Base-by-base conservation (phyloP, 2,888 invertebrate species). In the Morpho helenor region DNA sequence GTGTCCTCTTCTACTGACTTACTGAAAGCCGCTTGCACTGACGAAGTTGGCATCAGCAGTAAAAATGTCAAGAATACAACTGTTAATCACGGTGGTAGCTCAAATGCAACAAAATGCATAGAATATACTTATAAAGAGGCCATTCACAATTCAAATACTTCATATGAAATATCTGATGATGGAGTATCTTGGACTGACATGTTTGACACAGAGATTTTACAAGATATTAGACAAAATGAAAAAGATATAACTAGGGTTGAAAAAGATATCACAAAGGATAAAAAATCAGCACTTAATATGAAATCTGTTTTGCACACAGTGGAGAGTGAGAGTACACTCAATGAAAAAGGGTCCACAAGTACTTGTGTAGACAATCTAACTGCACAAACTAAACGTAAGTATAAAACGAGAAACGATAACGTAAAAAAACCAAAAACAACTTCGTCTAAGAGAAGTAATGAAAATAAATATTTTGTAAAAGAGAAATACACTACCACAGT, bases 401-500 rank as follows among this genome's bases (percentile, higher is more conserved):
- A 31, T 31, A 31, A 31, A 22, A 64, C 52, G 4, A 64, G 65
- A 60, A 65, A 67, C 48, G 8, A n/a, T 1, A 7, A 22, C 4
- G 9, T 43, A 23, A 76, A 73, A 60, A 76, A 76, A 68, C 31
- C 67, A 8, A 79, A 71, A 64, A 74, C 70, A 64, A 9, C 23
- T 40, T 41, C 46, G 55, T 40, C 50, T 7, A 65, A 64, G 3
- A 53, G 49, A 43, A 9, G 1, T 8, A 22, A 55, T 53, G 10
- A 39, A 40, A 55, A 65, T 54, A 71, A 73, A 48, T 62, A 45
- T 49, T 69, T 66, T 16, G 73, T 79, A 2, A 84, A 85, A 66
- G 68, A 82, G 66, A 82, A 75, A 54, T 84, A 78, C 65, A 79
- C 74, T 3, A 83, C 77, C 57, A 65, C 73, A 16, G 79, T 88